Base-by-base conservation (phyloP, 2,888 invertebrate species). In the Stenurella melanura region DNA sequence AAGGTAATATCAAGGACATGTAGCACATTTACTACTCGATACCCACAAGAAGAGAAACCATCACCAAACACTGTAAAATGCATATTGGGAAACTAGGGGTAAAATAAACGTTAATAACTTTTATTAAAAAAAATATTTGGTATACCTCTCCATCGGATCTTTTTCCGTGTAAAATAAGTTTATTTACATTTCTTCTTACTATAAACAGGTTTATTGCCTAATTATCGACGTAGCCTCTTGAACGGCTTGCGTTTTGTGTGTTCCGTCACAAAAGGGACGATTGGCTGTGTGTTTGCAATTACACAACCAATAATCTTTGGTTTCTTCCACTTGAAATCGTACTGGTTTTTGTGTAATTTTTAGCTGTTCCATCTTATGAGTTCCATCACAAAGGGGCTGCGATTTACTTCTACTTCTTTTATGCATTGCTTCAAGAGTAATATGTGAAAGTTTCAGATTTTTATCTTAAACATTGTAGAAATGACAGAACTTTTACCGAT, bases 201-300 rank as follows among this genome's bases (percentile, higher is more conserved):
- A 63, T 56, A 63, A 67, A 61, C n/a, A 67, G 42, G 50, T 69
- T 84, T 82, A 87, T 75, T 87, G 85, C 70, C 86, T 83, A 61
- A 89, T 78, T 64, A 84, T 83, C 5, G 89, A 87, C 10, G 84
- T 80, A 60, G 91, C 90, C 15, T 93, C 90, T 87, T 94, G 94
- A 69, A 96, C 92, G 58, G 93, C 92, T 78, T 92, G 91, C 70
- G 91, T 91, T 87, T 96, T 95, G 89, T 99, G 99, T 11, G 97
- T 94, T 11, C 98, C 98, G 91, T 99, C 99, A 90, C 99, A 99
- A 89, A 98, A 98, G 0, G 99, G 99, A 81, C 97, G 92, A 83
- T 96, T 95, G 67, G 93, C 93, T 0, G 98, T 97, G 87, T 98
- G 98, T 89, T 99, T 99, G 88, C 99, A 99, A 88, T 97, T 97